Conservation (phyloP, 1,140 invertebrate species). For the Drosophila subpulchrella region DNA sequence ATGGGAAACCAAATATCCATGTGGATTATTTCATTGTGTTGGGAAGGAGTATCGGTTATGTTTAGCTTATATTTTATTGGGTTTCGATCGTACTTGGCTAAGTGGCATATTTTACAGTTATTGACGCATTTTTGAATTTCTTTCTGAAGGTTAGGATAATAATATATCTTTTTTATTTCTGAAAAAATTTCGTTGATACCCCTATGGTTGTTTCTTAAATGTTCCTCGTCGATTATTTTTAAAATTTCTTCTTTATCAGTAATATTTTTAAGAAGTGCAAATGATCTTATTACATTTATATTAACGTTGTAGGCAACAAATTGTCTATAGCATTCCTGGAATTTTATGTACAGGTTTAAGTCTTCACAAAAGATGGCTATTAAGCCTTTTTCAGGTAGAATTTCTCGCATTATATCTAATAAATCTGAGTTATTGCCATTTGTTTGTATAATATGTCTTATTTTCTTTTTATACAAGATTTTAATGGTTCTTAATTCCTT, state of each 20-base stretch:
- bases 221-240: slow-evolving; percentile 13
- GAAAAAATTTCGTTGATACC: too few species aligned
- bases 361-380: slow-evolving; percentile 14
- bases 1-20: slow-evolving; percentile 8
- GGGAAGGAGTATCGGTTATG: background rate
- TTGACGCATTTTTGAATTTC: slow-evolving; percentile 16
- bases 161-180: slow-evolving; percentile 7
- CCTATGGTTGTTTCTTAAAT: slow-evolving; percentile 10
- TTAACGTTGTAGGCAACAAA: slow-evolving; percentile 17
- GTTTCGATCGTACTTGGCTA: slow-evolving; percentile 6
- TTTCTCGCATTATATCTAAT: too few species aligned
- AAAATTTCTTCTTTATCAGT: slow-evolving; percentile 9
- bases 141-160: slow-evolving; percentile 8
- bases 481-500: too few species aligned
- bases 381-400: too few species aligned
- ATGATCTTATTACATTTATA: slow-evolving; percentile 13
- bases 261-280: slow-evolving; percentile 6
- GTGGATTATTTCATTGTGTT: slow-evolving; percentile 6
- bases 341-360: slow-evolving; percentile 1
- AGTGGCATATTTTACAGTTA: slow-evolving; percentile 9
- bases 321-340: slow-evolving; percentile 13
- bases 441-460: too few species aligned
- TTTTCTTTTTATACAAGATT: too few species aligned
- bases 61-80: slow-evolving; percentile 6
- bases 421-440: too few species aligned